Evolutionary conservation across 2,797 vertebrate genomes (phyloP).

Genomic region (Rallus crepitans): DNA sequence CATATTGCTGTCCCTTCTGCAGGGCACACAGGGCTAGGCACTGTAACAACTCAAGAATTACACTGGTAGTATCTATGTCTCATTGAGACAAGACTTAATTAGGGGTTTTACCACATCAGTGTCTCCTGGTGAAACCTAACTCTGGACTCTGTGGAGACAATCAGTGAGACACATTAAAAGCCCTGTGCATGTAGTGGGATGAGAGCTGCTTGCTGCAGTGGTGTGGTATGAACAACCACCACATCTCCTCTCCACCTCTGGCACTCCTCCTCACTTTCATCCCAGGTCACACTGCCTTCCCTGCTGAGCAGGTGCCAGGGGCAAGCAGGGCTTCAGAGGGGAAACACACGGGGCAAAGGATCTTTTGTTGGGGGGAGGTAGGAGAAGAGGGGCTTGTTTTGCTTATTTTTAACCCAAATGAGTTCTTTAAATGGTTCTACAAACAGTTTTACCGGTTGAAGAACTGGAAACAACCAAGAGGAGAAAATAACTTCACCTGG

Average conservation of each 20-base stretch:
- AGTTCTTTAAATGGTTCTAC: neutral
- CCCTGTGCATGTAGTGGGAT: neutral
- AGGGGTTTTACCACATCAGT: neutral
- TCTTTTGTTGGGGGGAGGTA: neutral
- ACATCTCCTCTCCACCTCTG: neutral
- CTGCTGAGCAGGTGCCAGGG: neutral
- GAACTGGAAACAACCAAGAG: neutral
- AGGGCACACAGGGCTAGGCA: too few species aligned
- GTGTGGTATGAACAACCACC: neutral
- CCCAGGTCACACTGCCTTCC: neutral
- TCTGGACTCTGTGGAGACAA: neutral
- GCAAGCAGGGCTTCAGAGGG: neutral
- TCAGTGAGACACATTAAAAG: neutral
- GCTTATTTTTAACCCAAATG: neutral
- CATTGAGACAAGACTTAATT: neutral
- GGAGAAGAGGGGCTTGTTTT: neutral
- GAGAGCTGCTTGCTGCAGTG: neutral
- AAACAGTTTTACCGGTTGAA: neutral
- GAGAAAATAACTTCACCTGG: neutral
- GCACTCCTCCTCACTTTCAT: neutral
- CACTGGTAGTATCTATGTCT: fast-evolving
- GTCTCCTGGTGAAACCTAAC: neutral
- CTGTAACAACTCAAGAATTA: too few species aligned
- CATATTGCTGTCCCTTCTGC: neutral
- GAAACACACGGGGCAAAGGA: neutral